Percentiles rank a stretch among this genome's conserved stretches.
Evolutionary conservation across 2,113 vertebrate genomes (phyloP).

Genomic region (Ptyas mucosa): DNA sequence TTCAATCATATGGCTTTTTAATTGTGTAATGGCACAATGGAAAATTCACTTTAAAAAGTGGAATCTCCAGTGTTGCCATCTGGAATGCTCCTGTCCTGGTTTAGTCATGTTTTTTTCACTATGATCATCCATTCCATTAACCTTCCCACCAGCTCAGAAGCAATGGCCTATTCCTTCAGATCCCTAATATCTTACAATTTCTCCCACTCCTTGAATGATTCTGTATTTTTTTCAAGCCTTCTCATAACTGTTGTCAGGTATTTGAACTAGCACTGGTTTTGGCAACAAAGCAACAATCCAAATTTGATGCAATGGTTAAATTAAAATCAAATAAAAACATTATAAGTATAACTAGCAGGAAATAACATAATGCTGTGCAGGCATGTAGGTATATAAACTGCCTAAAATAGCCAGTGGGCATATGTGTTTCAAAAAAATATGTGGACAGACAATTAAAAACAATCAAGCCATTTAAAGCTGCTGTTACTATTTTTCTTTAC

Average conservation of each 20-base stretch:
- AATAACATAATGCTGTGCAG: not conserved
- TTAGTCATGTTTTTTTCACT: not conserved
- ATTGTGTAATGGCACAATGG: not conserved
- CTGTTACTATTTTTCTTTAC: not conserved
- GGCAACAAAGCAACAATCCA: not conserved
- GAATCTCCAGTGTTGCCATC: not conserved
- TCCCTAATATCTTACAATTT: not conserved
- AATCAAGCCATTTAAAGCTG: not conserved
- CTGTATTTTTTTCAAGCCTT: not conserved
- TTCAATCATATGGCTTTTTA: not conserved
- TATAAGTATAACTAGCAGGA: not conserved
- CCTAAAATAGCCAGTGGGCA: not conserved
- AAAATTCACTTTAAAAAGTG: not conserved
- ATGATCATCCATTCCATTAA: not conserved
- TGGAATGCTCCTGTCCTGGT: not conserved
- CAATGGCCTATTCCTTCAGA: not conserved
- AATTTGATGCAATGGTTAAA: not conserved
- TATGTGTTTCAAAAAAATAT: not conserved
- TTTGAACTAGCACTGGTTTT: not conserved
- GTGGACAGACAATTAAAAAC: not conserved
- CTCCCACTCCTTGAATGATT: not conserved
- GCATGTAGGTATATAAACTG: no score
- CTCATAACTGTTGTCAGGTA: not conserved
- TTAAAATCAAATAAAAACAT: not conserved
- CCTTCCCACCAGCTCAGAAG: not conserved